Base-by-base conservation (phyloP, 2,888 invertebrate species). In the Leptinotarsa haldemani region DNA sequence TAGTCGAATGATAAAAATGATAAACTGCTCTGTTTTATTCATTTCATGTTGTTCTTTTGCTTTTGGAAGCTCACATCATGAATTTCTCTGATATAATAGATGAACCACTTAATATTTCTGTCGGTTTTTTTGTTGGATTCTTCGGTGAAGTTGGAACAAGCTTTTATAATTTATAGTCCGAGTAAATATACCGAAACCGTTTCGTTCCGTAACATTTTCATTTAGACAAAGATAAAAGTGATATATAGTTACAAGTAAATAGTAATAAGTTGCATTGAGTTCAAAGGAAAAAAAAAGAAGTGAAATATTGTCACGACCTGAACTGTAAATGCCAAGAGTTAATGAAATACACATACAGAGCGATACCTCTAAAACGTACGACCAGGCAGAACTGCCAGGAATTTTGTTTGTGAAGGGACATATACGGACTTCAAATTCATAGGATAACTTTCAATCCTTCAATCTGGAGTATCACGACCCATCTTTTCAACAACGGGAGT, bases 181-280 rank as follows among this genome's bases (percentile, higher is more conserved):
- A 22, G 65, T 40, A 61, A n/a, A 70, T 40, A 70, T 25, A 70
- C 40, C 47, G 47, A 65, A 70, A 70, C 52, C 65, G 30, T 65
- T 46, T 16, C 63, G 18, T 64, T 70, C 64, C 18, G 69, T 58
- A 69, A 69, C 69, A 40, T 70, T 70, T 64, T 48, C 65, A 70
- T 63, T 65, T 65, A 22, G 56, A 53, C 30, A 20, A 40, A 56
- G 22, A 56, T 56, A 56, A 56, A 56, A 13, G 18, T 56, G 22
- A 56, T 22, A 20, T 56, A 56, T 56, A 20, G 56, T 56, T 56
- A 4, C 13, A 4, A 56, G 56, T 56, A 13, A 56, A 56, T 22
- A 20, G 13, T 56, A 13, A 22, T 1, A 9, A 22, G 56, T 56
- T 52, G 4, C 56, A 4, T 15, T 4, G 56, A 56, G 20, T 56